Evolutionary conservation across 2,797 vertebrate genomes (phyloP).

Genomic region (Chiloscyllium punctatum): DNA sequence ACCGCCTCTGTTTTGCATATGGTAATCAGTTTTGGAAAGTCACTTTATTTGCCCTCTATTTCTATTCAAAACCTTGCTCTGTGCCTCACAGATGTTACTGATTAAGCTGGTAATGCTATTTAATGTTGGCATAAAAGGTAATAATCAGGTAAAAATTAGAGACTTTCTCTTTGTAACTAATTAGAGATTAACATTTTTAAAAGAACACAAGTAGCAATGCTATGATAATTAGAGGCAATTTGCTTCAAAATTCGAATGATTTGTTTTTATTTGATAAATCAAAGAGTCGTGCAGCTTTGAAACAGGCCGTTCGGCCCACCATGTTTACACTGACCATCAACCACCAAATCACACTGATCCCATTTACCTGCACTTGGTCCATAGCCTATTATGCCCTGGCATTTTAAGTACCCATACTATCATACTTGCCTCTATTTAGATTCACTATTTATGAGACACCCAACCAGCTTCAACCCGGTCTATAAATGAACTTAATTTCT

Average conservation of each 20-base stretch:
- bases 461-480: no score
- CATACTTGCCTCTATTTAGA: no score
- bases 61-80: neutral
- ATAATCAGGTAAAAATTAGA: neutral
- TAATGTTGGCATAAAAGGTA: neutral
- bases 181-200: neutral
- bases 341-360: no score
- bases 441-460: no score
- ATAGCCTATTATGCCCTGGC: no score
- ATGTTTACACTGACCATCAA: no score
- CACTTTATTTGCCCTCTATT: neutral
- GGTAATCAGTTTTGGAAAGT: neutral
- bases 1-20: no score
- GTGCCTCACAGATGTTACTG: neutral
- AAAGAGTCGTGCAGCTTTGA: no score
- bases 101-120: neutral
- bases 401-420: no score
- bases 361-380: no score
- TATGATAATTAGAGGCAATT: neutral
- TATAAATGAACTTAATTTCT: neutral
- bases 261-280: neutral
- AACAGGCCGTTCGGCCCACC: no score
- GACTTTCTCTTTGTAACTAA: neutral
- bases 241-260: neutral
- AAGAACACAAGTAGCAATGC: conserved; percentile 9